phyloP scores from a whole-genome alignment of 1,140 invertebrate genomes.

The Xylocopa sonorina region DNA sequence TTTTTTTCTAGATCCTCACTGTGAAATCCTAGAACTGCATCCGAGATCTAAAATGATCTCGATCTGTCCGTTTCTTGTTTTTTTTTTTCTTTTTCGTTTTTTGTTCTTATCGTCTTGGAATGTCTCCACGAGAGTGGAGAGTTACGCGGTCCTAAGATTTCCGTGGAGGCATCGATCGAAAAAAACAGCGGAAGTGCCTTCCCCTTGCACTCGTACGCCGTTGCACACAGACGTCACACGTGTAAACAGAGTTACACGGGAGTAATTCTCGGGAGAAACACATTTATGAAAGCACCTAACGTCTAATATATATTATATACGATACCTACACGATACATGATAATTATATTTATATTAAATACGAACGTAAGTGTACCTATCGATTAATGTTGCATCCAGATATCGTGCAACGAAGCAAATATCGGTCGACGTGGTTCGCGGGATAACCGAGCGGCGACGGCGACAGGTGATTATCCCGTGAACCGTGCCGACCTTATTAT shows the following conservation, averaged over 20 bases:
- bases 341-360: conserved; percentile 84
- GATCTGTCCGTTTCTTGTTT: not conserved
- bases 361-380: conserved; percentile 61
- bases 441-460: conserved; percentile 37
- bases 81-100: too few species aligned
- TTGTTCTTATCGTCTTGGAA: not conserved
- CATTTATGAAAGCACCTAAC: conserved; percentile 56
- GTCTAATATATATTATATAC: conserved; percentile 53
- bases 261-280: conserved; percentile 41
- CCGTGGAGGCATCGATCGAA: conserved; percentile 61
- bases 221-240: conserved; percentile 68
- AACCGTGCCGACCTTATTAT: conserved; percentile 41
- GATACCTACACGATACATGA: conserved; percentile 65
- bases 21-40: conserved; percentile 50
- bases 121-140: too few species aligned
- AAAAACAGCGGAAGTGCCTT: conserved; percentile 80
- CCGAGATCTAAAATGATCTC: too few species aligned
- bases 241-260: conserved; percentile 49
- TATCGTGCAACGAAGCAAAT: conserved; percentile 73
- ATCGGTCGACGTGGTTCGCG: conserved; percentile 65
- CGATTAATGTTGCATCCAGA: conserved; percentile 73
- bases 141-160: conserved; percentile 54
- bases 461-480: conserved; percentile 40
- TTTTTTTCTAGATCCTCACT: conserved; percentile 64
- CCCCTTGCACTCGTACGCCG: conserved; percentile 80